Evolutionary conservation across 2,113 vertebrate genomes (phyloP).

Genomic region (Ginglymostoma cirratum): DNA sequence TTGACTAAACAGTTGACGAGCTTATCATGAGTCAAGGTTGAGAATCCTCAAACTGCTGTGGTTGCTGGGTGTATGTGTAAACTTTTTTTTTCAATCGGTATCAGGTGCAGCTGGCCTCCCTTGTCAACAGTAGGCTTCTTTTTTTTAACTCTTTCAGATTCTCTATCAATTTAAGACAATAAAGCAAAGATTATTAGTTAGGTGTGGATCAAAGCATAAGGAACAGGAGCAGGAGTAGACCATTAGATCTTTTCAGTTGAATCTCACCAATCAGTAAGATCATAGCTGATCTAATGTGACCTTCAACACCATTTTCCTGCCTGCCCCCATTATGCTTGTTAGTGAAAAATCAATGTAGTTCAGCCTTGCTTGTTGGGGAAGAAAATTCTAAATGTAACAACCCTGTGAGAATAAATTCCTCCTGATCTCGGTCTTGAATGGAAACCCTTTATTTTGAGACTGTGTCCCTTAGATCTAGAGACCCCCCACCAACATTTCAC

Average conservation of each 20-base stretch:
- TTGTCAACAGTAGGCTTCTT: not conserved
- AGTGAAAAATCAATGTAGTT: too few relatives aligned
- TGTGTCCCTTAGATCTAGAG: too few relatives aligned
- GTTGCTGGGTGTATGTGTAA: not conserved
- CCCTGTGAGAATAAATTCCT: too few relatives aligned
- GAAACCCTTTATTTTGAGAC: too few relatives aligned
- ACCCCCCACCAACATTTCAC: too few relatives aligned
- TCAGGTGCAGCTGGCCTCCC: not conserved
- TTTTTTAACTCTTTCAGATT: conserved; percentile 12
- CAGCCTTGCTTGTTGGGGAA: too few relatives aligned
- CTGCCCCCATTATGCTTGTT: not conserved
- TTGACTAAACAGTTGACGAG: conserved; percentile 17
- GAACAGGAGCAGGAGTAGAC: too few relatives aligned
- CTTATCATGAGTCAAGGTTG: conserved; percentile 10
- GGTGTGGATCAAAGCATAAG: not conserved
- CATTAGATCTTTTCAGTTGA: too few relatives aligned
- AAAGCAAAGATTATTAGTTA: not conserved
- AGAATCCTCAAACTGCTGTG: not conserved
- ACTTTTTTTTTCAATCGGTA: not conserved
- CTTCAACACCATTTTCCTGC: not conserved
- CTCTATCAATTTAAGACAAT: not conserved
- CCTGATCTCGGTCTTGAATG: too few relatives aligned
- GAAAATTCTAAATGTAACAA: too few relatives aligned
- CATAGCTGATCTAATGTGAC: too few relatives aligned
- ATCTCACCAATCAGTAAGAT: too few relatives aligned